Base-by-base conservation (phyloP, 1,140 invertebrate species). In the Lepidurus arcticus region DNA sequence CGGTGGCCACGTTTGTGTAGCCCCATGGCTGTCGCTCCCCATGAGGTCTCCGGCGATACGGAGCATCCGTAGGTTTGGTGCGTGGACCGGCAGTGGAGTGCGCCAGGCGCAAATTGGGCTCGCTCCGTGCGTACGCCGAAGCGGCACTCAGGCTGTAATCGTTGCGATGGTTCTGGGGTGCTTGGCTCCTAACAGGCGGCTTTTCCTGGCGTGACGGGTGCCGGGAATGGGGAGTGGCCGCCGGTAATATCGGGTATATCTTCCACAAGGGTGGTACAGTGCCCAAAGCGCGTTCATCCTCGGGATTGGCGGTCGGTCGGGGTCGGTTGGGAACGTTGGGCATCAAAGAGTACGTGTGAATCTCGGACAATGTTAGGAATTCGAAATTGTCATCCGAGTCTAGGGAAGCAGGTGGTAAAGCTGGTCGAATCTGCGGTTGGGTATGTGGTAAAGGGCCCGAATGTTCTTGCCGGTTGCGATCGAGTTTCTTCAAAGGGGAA, bases 11-110 rank as follows among this genome's bases (percentile, higher is more conserved):
- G 21, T 73, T 78, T 65, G 16, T 42, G 16, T 16, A 26, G 42
- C 44, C 44, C 24, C 26, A 42, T 78, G 42, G 78, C 75, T 26
- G 78, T 78, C 24, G 65, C 53, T 45, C 73, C 16, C 42, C 45
- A n/a, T 75, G 47, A 11, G 78, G 78, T n/a, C 78, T 26, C 0
- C 78, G 65, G 16, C 73, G 65, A 34, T 78, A 78, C 65, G 78
- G 78, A n/a, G 73, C 73, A 7, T 73, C 73, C 4, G 43, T 42
- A 26, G 45, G 7, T 11, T 26, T 73, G 42, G 43, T 42, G 4
- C 73, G 73, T 24, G 45, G 73, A 16, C 42, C 44, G 4, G 13
- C 44, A 7, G 78, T 74, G 34, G 73, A 42, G 24, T 74, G 74
- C 0, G 73, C n/a, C 21, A 44, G 42, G 13, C 78, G 42, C 21